Evolutionary conservation across 2,113 vertebrate species (phyloP).

Genomic region (Candoia aspera): DNA sequence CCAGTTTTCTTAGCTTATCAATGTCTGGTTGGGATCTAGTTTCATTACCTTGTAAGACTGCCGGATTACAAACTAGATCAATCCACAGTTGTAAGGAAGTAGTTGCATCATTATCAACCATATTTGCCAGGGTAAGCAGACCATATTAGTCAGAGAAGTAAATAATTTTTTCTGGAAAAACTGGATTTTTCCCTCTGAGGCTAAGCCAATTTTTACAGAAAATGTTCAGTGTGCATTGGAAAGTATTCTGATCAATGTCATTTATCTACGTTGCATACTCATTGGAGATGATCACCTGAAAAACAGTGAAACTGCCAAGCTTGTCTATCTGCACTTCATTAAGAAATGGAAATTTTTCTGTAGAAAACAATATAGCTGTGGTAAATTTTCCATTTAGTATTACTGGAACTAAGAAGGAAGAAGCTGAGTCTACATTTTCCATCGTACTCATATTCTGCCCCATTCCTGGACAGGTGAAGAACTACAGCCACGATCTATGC

Average conservation of each 20-base stretch:
- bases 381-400: background rate
- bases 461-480: constrained; percentile 78
- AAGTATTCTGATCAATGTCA: background rate
- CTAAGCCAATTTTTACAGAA: background rate
- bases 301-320: background rate
- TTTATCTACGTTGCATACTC: background rate
- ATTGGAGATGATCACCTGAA: background rate
- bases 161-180: background rate
- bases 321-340: background rate
- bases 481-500: constrained; percentile 87
- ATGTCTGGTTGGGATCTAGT: background rate
- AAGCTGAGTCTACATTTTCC: too few species aligned
- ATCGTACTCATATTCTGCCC: rapidly evolving
- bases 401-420: background rate
- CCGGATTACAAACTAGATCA: background rate
- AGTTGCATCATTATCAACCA: background rate
- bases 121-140: background rate
- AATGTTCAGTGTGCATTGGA: background rate
- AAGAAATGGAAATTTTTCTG: background rate
- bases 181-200: too few species aligned
- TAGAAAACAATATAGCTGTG: background rate
- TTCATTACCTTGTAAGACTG: background rate
- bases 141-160: rapidly evolving
- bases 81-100: background rate
- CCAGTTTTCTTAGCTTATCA: background rate